Conservation (phyloP, 2,888 invertebrate genomes). For the Hesperia comma region DNA sequence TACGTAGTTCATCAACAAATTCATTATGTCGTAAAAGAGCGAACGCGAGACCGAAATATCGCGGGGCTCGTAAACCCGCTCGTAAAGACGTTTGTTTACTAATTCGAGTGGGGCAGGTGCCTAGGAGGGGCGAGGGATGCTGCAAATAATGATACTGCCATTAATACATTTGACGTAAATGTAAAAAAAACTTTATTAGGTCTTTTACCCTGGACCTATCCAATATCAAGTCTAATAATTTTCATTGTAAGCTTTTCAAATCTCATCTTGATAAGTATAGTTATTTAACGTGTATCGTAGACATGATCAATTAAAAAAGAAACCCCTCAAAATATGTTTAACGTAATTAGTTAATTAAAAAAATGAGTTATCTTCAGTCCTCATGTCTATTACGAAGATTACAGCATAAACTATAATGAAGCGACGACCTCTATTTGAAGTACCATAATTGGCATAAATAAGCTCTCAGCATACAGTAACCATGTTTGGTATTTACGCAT, state of each 20-base stretch:
- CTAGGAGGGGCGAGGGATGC: constrained; percentile 66
- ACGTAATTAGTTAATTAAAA: too few species aligned
- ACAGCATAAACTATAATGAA: not conserved
- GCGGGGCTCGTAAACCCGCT: constrained; percentile 81
- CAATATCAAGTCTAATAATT: too few species aligned
- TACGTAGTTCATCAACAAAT: constrained; percentile 84
- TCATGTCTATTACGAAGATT: too few species aligned
- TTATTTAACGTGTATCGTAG: too few species aligned
- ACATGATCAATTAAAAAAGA: too few species aligned
- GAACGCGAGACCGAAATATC: constrained; percentile 82
- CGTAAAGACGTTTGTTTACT: constrained; percentile 84
- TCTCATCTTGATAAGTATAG: too few species aligned
- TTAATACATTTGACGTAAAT: constrained; percentile 40
- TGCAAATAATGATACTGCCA: constrained; percentile 67
- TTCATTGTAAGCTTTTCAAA: too few species aligned
- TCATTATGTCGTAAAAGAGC: constrained; percentile 83
- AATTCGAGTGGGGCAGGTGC: constrained; percentile 82
- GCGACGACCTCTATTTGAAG: not conserved
- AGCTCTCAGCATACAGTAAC: constrained; percentile 15
- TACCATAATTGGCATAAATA: constrained; percentile 24
- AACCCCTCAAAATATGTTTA: too few species aligned
- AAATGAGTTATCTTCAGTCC: too few species aligned
- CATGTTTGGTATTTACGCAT: constrained; percentile 46
- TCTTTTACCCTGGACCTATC: not conserved
- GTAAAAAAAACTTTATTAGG: constrained; percentile 11